A percentile compares a stretch with the other conserved stretches of the same genome.
Evolutionary conservation across 2,113 vertebrate species (phyloP).

Genomic region (Eublepharis macularius): DNA sequence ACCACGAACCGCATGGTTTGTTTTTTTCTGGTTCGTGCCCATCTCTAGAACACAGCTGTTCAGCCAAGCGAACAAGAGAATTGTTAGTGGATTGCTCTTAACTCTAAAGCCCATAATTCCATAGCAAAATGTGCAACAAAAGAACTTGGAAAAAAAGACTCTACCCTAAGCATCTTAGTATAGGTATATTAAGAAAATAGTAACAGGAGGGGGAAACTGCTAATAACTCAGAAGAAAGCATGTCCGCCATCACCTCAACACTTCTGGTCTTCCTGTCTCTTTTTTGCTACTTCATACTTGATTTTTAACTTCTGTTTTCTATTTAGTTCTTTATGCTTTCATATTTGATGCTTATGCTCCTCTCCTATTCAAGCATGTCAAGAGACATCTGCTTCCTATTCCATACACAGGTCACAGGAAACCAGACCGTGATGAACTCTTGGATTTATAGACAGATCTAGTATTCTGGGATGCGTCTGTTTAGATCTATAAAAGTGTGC

Average conservation of each 20-base stretch:
- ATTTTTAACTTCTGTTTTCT: not conserved
- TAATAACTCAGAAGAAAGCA: too few relatives aligned
- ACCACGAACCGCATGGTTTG: too few relatives aligned
- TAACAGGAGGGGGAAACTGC: too few relatives aligned
- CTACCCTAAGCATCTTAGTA: too few relatives aligned
- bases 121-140: too few relatives aligned
- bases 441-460: not conserved
- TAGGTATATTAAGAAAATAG: too few relatives aligned
- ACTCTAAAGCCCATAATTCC: too few relatives aligned
- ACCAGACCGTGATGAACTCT: not conserved
- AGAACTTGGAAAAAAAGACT: too few relatives aligned
- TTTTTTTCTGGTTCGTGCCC: too few relatives aligned
- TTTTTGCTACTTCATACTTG: not conserved
- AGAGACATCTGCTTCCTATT: conserved; percentile 7
- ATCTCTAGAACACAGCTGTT: too few relatives aligned
- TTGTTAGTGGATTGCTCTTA: too few relatives aligned
- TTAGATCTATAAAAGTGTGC: not conserved
- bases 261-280: not conserved
- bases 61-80: too few relatives aligned
- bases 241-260: not conserved
- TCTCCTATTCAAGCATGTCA: not conserved
- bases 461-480: not conserved
- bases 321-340: not conserved
- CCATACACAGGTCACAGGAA: not conserved
- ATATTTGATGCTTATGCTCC: not conserved